These are phyloP conservation scores for Caenorhabditis tropicalis DNA, from an alignment of 1,140 invertebrate genomes.

Conservation along the genomic window DNA sequence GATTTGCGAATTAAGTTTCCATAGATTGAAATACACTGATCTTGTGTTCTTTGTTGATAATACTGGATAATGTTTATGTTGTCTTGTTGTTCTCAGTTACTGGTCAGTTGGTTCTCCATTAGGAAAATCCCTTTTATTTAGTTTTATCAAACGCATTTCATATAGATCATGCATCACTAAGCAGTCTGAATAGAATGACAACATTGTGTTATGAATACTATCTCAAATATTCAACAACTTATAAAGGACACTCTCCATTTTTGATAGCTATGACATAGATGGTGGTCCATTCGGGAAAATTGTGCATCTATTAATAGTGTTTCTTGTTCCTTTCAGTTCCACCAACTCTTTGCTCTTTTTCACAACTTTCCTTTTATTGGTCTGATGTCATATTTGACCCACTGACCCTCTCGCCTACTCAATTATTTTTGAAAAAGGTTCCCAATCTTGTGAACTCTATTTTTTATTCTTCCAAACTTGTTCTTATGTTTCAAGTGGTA, in stretches of 20 bases:
- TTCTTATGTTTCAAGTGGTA: background rate
- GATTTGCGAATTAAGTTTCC: background rate
- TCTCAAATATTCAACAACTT: background rate
- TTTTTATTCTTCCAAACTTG: background rate
- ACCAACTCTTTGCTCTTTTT: background rate
- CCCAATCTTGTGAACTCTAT: background rate
- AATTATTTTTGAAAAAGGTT: background rate
- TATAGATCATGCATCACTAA: background rate
- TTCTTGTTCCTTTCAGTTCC: background rate
- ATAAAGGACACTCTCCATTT: background rate
- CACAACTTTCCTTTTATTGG: background rate
- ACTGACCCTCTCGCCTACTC: background rate
- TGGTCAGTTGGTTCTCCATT: background rate
- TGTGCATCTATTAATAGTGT: background rate
- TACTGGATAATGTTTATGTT: background rate
- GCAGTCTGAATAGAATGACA: background rate
- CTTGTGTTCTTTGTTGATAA: background rate
- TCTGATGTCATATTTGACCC: constrained; percentile 15
- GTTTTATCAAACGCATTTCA: background rate
- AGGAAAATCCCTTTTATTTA: background rate
- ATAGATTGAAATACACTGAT: background rate
- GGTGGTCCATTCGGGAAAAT: background rate
- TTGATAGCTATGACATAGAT: background rate
- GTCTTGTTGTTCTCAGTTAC: background rate
- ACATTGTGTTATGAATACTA: background rate